These are phyloP conservation scores for Scomber colias DNA, from an alignment of 2,113 vertebrate species.

Conservation along the genomic window DNA sequence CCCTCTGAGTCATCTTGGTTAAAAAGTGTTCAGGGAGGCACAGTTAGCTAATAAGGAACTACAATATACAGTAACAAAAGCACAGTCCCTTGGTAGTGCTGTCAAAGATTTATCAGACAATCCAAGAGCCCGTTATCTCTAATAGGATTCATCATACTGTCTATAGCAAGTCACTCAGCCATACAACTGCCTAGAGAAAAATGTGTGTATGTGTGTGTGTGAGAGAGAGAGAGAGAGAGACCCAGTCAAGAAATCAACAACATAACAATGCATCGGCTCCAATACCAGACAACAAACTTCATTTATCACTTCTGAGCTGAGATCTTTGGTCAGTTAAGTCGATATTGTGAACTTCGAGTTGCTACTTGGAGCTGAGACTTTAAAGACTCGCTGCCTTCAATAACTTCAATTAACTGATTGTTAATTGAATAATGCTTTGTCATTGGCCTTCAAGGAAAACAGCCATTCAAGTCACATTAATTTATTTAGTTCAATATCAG, in stretches of 20 bases:
- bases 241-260: conserved; percentile 3
- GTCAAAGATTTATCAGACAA: conserved; percentile 54
- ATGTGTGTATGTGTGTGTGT: neutral
- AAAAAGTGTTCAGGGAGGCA: conserved; percentile 51
- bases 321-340: neutral
- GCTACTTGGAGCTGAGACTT: neutral
- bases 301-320: neutral
- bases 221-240: too few relatives aligned
- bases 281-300: conserved; percentile 11
- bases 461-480: too few relatives aligned
- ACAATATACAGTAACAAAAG: conserved; percentile 40
- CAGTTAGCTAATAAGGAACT: conserved; percentile 52
- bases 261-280: neutral
- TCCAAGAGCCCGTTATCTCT: conserved; percentile 45
- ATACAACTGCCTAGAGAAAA: conserved; percentile 10
- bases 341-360: neutral
- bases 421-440: neutral
- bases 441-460: neutral
- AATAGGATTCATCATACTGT: conserved; percentile 45
- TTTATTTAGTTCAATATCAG: too few relatives aligned
- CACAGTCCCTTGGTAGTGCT: conserved; percentile 3
- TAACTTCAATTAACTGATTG: neutral
- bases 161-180: conserved; percentile 24
- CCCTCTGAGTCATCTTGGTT: conserved; percentile 45
- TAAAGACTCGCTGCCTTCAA: neutral